Base-by-base conservation (phyloP, 2,797 vertebrate species). In the Allobates femoralis region DNA sequence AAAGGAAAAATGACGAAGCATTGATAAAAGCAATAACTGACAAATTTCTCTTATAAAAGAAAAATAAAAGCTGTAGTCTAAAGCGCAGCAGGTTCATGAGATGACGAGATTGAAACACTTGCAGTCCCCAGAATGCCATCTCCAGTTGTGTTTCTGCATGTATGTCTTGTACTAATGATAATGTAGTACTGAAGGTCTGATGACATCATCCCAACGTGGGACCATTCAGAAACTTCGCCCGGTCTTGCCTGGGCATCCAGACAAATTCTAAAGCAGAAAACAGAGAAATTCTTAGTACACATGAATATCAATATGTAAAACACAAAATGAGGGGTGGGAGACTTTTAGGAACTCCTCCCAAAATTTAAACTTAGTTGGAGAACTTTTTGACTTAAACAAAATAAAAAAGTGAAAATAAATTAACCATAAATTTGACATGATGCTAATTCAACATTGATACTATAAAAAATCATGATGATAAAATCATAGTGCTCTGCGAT, bases 11-110 rank as follows among this genome's bases (percentile, higher is more conserved):
- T 89, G 74, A 90, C 93, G 88, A 85, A 92, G 91, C 93, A 94
- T 96, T 92, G 92, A 90, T 95, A 96, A 93, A 89, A 95, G 95
- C 92, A 95, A 94, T 95, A 95, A 94, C 93, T 96, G 96, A 94
- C 92, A 92, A 92, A 92, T 89, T 95, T 92, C 71, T 87, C 69
- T 84, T 74, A 28, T 34, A 81, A 85, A 81, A 58, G 80, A 94
- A 95, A 74, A 74, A 74, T 15, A 74, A 50, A 96, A 95, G 95
- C 95, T 95, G 94, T 95, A 93, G 93, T 95, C 94, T 97, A 97
- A 96, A 95, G 94, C 97, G 98, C 97, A 99, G 97, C 97, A 98
- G 97, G 96, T 95, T 94, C 88, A 96, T 97, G 97, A 98, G 96
- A 98, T 98, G 96, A 98, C 96, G 90, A 92, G 89, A 93, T 92